Base-by-base conservation (phyloP, 64 coral and sea anemone species). In the Actinia equina region DNA sequence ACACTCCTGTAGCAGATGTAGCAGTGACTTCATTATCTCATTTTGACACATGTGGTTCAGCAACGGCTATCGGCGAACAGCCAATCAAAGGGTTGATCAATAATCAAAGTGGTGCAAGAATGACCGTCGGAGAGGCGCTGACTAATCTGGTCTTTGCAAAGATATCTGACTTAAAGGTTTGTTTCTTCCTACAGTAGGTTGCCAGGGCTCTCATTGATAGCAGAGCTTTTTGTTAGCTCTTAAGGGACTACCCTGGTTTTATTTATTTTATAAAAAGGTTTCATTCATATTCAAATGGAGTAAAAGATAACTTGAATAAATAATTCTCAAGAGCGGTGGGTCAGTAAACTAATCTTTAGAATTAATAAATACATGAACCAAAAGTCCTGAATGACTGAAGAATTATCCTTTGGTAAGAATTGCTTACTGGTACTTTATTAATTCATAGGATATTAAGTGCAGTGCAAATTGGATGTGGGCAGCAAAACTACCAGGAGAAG, bases 401-500 rank as follows among this genome's bases (percentile, higher is more conserved):
- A 37, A 37, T 37, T 37, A 37, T 37, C 30, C 30, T 37, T 37
- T 37, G 30, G 30, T 37, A 37, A 37, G 1, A 37, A 37, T 37
- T 37, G 30, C 1, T 37, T 37, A 37, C 30, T 37, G 30, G 1
- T 37, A 37, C 30, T 37, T 1, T 37, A 37, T 37, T 37, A 37
- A 0, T 65, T 74, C 9, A n/a, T 46, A 98, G 96, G 96, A 98
- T 82, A 93, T 98, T 18, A 98, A 98, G 61, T 98, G 96, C 55
- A 98, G 96, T 81, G 96, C 82, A 23, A 98, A 98, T 81, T 98
- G 96, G 96, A 98, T 98, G 96, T 98, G 96, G 96, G 92, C 96
- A 9, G 96, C 96, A 15, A 98, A 98, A 71, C 74, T 98, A 12
- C 93, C 85, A 20, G 92, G 96, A 0, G 96, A 98, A 87, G 96